Base-by-base conservation (phyloP, 2,113 vertebrate genomes). In the Salvelinus alpinus region DNA sequence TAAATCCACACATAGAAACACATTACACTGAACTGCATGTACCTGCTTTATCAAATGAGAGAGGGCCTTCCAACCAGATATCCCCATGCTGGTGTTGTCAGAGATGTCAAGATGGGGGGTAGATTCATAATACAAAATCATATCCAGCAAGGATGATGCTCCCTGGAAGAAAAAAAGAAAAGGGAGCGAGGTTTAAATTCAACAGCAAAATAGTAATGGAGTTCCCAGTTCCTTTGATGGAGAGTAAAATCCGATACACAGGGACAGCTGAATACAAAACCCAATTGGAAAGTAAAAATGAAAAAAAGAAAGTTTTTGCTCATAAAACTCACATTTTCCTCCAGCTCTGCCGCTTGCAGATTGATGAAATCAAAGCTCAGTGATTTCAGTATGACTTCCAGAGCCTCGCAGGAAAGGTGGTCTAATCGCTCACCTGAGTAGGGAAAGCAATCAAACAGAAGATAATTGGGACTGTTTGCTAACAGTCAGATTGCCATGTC, bases 291-390 rank as follows among this genome's bases (percentile, higher is more conserved):
- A 85, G 14, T 5, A 27, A 66, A 66, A 66, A 25, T 18, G 57
- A 83, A 81, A 69, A 74, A 74, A 84, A 90, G 85, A 82, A 79
- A 86, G 82, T 77, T 86, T 87, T 86, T 89, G 75, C 83, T 90
- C 88, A 87, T 90, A 86, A 88, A 89, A 90, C 92, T 93, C 88
- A 94, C 94, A 91, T 94, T 93, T 91, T 94, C 93, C 70, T 94
- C 92, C 82, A 94, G 91, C 85, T 90, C 87, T 3, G 93, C 86
- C 80, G 89, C 91, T 87, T 90, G 92, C 82, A 94, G 90, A 91
- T 91, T 93, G 88, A 94, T 93, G 85, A 91, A 91, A 89, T 94
- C 91, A 91, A 94, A 94, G 86, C 87, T 90, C 79, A 94, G 83
- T 73, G 87, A 92, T 92, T 93, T 93, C 83, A 94, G 89, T 83